These are phyloP conservation scores for Falco novaeseelandiae DNA, from an alignment of 2,797 vertebrate genomes.

Conservation along the genomic window DNA sequence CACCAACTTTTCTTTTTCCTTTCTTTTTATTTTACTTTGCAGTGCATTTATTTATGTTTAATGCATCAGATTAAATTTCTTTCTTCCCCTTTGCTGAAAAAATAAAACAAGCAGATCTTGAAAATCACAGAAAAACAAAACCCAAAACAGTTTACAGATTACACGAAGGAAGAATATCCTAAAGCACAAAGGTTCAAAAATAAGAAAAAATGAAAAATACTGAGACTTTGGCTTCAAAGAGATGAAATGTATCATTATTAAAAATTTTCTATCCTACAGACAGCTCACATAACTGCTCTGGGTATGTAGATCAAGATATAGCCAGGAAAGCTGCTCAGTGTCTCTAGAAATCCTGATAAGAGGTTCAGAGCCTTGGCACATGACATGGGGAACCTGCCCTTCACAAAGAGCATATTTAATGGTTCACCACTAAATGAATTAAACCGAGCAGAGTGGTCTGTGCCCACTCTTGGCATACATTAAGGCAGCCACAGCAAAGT, in stretches of 20 bases:
- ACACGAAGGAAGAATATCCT: neutral
- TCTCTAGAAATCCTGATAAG: neutral
- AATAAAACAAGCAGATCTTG: neutral
- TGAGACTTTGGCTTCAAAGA: neutral
- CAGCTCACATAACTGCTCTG: neutral
- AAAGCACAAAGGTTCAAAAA: neutral
- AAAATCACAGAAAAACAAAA: neutral
- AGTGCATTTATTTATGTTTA: neutral
- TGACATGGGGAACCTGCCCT: neutral
- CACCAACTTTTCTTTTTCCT: neutral
- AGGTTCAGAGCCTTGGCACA: neutral
- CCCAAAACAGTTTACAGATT: neutral
- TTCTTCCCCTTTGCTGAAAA: neutral
- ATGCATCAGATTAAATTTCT: neutral
- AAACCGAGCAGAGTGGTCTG: neutral
- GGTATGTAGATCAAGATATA: neutral
- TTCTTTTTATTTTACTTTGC: neutral
- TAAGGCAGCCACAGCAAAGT: neutral
- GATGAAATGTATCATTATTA: neutral
- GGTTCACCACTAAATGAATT: neutral
- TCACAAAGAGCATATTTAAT: neutral
- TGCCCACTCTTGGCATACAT: neutral
- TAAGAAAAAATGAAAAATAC: neutral
- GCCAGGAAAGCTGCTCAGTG: neutral
- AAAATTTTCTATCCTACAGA: neutral